These are phyloP conservation scores for Hybognathus amarus DNA, from an alignment of 2,797 vertebrate genomes.

Conservation along the genomic window DNA sequence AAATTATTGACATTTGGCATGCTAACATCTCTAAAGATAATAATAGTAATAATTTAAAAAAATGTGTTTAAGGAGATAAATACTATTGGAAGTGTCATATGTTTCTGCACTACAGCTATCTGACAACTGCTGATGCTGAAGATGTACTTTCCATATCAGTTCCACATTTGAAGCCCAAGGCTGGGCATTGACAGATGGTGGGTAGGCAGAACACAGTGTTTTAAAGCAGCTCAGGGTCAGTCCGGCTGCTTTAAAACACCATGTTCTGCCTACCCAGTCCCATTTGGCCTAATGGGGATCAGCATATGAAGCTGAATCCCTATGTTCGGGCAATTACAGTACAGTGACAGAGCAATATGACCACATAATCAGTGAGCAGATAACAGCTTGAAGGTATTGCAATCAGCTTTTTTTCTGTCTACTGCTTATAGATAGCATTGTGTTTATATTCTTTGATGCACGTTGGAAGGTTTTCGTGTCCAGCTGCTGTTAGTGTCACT, in stretches of 20 bases:
- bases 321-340: constrained; percentile 28
- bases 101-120: background rate
- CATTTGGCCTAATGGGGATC: constrained; percentile 45
- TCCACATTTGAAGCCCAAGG: constrained; percentile 34
- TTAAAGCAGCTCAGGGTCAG: constrained; percentile 43
- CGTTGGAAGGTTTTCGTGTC: background rate
- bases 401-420: background rate
- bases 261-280: background rate
- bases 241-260: background rate
- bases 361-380: constrained; percentile 30
- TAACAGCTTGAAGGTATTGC: constrained; percentile 1
- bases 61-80: background rate
- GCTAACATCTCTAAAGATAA: background rate
- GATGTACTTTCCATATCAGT: constrained; percentile 43
- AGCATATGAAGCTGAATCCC: constrained; percentile 37
- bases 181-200: constrained; percentile 49
- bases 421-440: background rate
- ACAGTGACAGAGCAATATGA: constrained; percentile 37
- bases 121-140: constrained; percentile 21
- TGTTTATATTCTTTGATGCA: background rate
- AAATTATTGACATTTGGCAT: background rate
- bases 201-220: constrained; percentile 37
- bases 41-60: too few species aligned
- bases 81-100: background rate
- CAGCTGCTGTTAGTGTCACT: constrained; percentile 10